phyloP scores from a whole-genome alignment of 2,113 vertebrate genomes.

The Danionella cerebrum region DNA sequence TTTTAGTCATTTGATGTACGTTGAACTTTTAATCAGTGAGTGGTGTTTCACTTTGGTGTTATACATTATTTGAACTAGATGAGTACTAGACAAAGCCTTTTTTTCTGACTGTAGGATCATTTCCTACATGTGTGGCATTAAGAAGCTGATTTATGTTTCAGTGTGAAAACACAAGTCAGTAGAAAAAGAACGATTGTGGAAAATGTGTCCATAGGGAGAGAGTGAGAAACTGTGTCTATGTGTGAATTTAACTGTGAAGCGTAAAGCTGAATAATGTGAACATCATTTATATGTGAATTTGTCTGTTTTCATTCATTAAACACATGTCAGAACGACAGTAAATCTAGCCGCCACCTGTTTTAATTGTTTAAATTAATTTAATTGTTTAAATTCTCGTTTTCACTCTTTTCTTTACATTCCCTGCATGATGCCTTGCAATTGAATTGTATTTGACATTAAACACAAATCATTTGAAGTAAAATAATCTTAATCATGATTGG shows the following conservation, averaged over 20 bases:
- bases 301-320: conserved; percentile 3
- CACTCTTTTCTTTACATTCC: not conserved
- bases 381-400: no score
- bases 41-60: not conserved
- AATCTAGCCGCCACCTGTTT: no score
- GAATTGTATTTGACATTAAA: not conserved
- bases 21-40: no score
- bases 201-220: conserved; percentile 4
- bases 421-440: not conserved
- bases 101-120: not conserved
- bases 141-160: not conserved
- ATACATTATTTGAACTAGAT: no score
- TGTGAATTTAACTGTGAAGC: conserved; percentile 12
- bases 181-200: not conserved
- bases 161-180: not conserved
- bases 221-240: not conserved
- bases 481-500: not conserved
- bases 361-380: no score
- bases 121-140: not conserved
- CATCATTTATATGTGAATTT: conserved; percentile 4
- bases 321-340: conserved; percentile 3
- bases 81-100: no score
- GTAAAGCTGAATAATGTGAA: conserved; percentile 6
- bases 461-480: not conserved
- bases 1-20: no score